Evolutionary conservation across 2,888 invertebrate species (phyloP), one percentile per base, ranked within the genome.

Genomic region (Nasonia oneida): DNA sequence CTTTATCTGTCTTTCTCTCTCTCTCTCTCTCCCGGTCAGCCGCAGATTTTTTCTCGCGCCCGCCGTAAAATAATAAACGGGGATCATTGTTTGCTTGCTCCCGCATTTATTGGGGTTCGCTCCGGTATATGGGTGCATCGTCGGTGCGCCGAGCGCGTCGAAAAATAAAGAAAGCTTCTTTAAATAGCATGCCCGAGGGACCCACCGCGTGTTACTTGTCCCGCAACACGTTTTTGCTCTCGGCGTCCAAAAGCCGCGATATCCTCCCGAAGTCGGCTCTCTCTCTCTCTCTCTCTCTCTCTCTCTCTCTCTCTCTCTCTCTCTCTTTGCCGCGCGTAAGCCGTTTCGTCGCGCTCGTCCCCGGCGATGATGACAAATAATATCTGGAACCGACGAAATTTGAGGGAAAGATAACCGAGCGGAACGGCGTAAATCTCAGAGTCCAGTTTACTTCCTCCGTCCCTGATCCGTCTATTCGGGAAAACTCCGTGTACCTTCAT

Each of bases 351-450:
- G 91, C 91, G 91, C 88, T 88, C 90, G 90, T 89, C 89, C 85
- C 86, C 80, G 89, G 90, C 91, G 70, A 67, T 37, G 89, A 91
- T 90, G 91, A 91, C 90, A 89, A 92, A 91, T 92, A 91, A 92
- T 92, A 92, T 91, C 91, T 89, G 91, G 90, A 91, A 91, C 92
- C 88, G 91, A 92, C 90, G 86, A 89, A 91, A 91, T 90, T 91
- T 89, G 88, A 87, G 87, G 88, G 88, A 82, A 83, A 86, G 87
- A 88, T 90, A 91, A 91, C 89, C 70, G 86, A 84, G 84, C 88
- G 91, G 88, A 91, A 91, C 92, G 92, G 90, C 87, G 90, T 92
- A 92, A 92, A 92, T 92, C 92, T 91, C 86, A 78, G 75, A 64
- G 77, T 12, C 37, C 76, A 86, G 86, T 87, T 87, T 84, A 81